Evolutionary conservation across 2,797 vertebrate species (phyloP).

Genomic region (Cyprinodon diabolis): DNA sequence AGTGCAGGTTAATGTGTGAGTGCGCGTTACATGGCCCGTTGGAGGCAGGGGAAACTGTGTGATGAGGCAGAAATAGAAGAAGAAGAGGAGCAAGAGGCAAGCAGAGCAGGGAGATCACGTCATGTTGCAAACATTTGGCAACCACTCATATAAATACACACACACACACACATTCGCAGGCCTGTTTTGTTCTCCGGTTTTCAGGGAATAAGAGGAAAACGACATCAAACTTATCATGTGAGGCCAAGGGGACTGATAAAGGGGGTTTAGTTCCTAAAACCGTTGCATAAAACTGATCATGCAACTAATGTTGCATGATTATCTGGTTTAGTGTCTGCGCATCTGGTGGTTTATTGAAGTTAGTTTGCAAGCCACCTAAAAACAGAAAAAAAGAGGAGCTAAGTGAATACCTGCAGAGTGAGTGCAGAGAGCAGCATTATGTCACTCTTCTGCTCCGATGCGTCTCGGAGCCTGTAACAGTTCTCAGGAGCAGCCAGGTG

Average conservation of each 20-base stretch:
- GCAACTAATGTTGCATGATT: constrained; percentile 31
- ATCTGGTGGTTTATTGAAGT: constrained; percentile 6
- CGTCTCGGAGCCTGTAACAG: constrained; percentile 42
- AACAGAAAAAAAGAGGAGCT: constrained; percentile 26
- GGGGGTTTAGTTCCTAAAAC: constrained; percentile 63
- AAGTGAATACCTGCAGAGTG: constrained; percentile 44
- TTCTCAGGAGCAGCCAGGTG: constrained; percentile 52
- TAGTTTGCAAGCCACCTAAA: not conserved
- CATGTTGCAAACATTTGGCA: constrained; percentile 83
- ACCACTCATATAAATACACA: constrained; percentile 59
- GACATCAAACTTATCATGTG: constrained; percentile 84
- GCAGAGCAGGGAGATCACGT: constrained; percentile 74
- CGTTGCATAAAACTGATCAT: constrained; percentile 72
- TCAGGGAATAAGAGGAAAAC: constrained; percentile 75
- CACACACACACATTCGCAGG: constrained; percentile 33
- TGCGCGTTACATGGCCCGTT: constrained; percentile 6
- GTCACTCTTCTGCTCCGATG: constrained; percentile 33
- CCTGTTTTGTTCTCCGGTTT: constrained; percentile 76
- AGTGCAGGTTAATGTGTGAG: constrained; percentile 1
- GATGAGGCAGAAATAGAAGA: constrained; percentile 64
- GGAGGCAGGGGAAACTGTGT: constrained; percentile 36
- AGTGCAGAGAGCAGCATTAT: constrained; percentile 47
- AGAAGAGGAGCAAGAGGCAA: constrained; percentile 55
- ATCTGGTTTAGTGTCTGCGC: constrained; percentile 27
- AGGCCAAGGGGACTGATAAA: constrained; percentile 71